A percentile compares a stretch with the other conserved stretches of the same genome.
Evolutionary conservation across 2,888 invertebrate species (phyloP).

Genomic region (Caenorhabditis afra): DNA sequence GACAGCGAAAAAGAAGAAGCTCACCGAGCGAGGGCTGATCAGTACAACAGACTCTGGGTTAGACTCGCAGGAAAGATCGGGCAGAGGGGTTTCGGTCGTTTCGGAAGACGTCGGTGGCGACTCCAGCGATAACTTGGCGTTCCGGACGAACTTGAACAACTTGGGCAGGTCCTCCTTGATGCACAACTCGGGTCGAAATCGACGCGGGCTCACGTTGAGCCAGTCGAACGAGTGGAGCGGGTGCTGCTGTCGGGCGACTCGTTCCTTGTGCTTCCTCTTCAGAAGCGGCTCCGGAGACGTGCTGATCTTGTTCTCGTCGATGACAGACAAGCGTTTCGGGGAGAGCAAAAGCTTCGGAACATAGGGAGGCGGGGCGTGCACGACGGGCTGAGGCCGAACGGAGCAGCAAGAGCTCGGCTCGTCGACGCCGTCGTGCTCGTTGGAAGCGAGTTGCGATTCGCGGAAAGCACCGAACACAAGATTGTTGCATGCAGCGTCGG

Average conservation of each 20-base stretch:
- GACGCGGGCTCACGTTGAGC: constrained; percentile 77
- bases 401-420: constrained; percentile 29
- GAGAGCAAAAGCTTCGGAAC: constrained; percentile 55
- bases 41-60: constrained; percentile 69
- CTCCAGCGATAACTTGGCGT: constrained; percentile 32
- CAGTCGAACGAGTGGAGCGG: constrained; percentile 75
- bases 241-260: constrained; percentile 69
- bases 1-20: constrained; percentile 17
- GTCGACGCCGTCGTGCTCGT: constrained; percentile 11
- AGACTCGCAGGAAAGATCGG: constrained; percentile 38
- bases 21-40: constrained; percentile 75
- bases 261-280: constrained; percentile 73
- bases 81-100: constrained; percentile 36
- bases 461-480: constrained; percentile 49
- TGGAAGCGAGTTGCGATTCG: constrained; percentile 34
- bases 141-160: constrained; percentile 69
- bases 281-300: constrained; percentile 71
- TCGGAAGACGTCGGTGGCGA: constrained; percentile 51
- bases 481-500: constrained; percentile 57
- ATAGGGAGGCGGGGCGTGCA: constrained; percentile 46
- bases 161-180: constrained; percentile 71
- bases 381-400: constrained; percentile 26
- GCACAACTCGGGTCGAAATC: constrained; percentile 57
- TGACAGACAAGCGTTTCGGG: constrained; percentile 56
- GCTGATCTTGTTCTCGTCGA: constrained; percentile 53